Evolutionary conservation across 2,888 invertebrate genomes (phyloP), one percentile per base, ranked within the genome.

Genomic region (Phragmatobia fuliginosa): DNA sequence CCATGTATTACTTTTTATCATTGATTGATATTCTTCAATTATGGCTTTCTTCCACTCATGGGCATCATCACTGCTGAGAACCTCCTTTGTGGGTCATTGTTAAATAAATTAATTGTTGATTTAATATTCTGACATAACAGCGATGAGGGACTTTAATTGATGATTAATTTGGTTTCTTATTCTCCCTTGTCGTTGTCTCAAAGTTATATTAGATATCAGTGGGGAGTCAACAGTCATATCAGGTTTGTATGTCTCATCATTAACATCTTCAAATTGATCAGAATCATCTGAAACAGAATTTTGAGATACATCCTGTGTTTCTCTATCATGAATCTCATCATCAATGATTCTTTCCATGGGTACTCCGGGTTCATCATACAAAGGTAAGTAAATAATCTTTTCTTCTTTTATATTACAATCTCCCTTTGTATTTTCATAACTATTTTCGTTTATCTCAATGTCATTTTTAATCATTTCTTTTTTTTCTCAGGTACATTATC

Each of bases 1-100:
- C 62, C 67, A 67, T 21, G 67, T 67, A 38, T 31, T 62, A 62
- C 62, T 11, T 67, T 67, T 0, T 67, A 62, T 62, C 1, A 67
- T 10, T 0, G 67, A 67, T 3, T 67, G 4, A 41, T 67, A 62
- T 21, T 62, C 67, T 36, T 67, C 67, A 8, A 62, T 62, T 52
- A 36, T 67, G 28, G 62, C 67, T 25, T 66, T 36, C 38, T 41
- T 36, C 58, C 65, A 66, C 21, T 66, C 10, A 11, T 58, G 31
- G 21, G 65, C 5, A 28, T 67, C 16, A 25, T 61, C n/a, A 36
- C 61, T 62, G 33, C 36, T 4, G 25, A 67, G 52, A 38, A 62
- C 61, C 56, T 67, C 67, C 36, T 62, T 11, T 61, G 67, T 0
- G 62, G 67, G 49, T 66, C 66, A 49, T 60, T 60, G 21, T 67